Evolutionary conservation across 2,797 vertebrate species (phyloP), one percentile per base, ranked within the genome.

Genomic region (Esox lucius): DNA sequence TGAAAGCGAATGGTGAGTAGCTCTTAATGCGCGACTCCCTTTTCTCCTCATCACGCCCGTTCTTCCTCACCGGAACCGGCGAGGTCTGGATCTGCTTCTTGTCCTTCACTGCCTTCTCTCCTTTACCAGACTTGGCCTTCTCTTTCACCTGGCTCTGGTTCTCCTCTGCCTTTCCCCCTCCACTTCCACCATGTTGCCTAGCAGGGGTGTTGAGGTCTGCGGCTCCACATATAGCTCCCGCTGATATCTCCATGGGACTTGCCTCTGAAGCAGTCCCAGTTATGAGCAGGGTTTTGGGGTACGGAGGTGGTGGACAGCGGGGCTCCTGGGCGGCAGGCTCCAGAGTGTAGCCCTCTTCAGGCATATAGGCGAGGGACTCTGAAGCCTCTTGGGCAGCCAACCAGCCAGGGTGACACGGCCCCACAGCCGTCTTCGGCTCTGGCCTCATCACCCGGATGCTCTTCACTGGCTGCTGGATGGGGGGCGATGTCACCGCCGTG

Each of bases 51-150:
- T 99, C 97, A 4, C 90, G 94, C 51, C 95, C 94, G 1, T 94
- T 96, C 89, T 96, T 97, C 68, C 98, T 93, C 73, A 98, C 94
- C 0, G 98, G 98, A 24, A 99, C 97, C 0, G 98, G 98, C 0
- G 97, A 99, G 0, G 97, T 99, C 91, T 99, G 98, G 87, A 99
- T 99, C 89, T 98, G 97, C 84, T 99, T 99, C 89, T 98, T 98
- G 80, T 99, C 97, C 79, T 97, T 98, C 77, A 94, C 90, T 0
- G 80, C 1, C 62, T 96, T 98, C 73, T 96, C 96, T 1, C 87
- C 92, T 83, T 97, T 98, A 56, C 89, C 42, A 8, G 19, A 78
- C 85, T 98, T 98, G 0, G 82, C 85, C 91, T 96, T 97, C 78
- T 96, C 95, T 2, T 91, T 94, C 42, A 83, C 84, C 74, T 87